These are phyloP conservation scores for Ceratosolen solmsi DNA, from an alignment of 1,140 invertebrate species.

Conservation along the genomic window DNA sequence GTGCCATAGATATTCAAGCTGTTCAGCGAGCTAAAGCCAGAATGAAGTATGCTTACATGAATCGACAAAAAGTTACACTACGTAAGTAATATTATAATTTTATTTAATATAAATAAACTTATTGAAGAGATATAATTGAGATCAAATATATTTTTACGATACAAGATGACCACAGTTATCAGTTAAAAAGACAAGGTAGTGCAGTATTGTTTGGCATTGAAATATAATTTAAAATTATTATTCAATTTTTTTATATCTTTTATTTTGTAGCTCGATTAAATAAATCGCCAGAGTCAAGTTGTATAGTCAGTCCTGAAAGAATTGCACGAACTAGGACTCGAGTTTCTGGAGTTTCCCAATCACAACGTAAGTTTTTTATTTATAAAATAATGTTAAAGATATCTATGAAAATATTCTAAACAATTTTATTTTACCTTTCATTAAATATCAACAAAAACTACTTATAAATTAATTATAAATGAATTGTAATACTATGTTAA, in stretches of 20 bases:
- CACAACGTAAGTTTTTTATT: conserved; percentile 84
- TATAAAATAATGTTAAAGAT: not conserved
- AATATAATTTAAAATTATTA: not conserved
- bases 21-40: conserved; percentile 88
- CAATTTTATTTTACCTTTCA: too few species aligned
- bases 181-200: conserved; percentile 60
- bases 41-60: conserved; percentile 84
- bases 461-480: too few species aligned
- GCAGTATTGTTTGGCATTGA: not conserved
- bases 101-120: too few species aligned
- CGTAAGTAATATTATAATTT: conserved; percentile 76
- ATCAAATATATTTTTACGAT: too few species aligned
- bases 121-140: too few species aligned
- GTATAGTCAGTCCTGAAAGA: conserved; percentile 77
- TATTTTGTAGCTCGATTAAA: conserved; percentile 76
- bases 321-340: conserved; percentile 77
- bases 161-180: conserved; percentile 59
- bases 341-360: conserved; percentile 86
- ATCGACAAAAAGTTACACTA: conserved; percentile 83
- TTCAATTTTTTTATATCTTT: not conserved
- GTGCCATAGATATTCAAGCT: conserved; percentile 93
- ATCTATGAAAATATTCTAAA: not conserved
- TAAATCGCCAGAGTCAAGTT: conserved; percentile 73
- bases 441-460: too few species aligned
- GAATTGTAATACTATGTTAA: too few species aligned